Conservation (phyloP, 2,888 invertebrate species). For the Eueremaeus valkanovi region DNA sequence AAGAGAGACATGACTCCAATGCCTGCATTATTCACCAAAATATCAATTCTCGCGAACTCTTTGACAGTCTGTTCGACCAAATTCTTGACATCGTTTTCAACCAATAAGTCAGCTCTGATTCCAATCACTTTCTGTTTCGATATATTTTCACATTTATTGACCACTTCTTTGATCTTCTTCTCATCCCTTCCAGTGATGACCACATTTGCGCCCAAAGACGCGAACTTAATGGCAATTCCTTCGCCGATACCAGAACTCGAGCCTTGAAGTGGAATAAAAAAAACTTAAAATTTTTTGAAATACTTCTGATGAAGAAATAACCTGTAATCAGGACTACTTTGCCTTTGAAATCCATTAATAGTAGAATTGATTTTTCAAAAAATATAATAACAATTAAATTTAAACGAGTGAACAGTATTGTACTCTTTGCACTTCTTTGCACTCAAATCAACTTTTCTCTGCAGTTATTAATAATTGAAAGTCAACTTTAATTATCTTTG, state of each 20-base stretch:
- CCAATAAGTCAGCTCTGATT: background rate
- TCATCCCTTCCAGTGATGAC: constrained; percentile 22
- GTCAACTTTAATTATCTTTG: no score
- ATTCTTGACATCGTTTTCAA: background rate
- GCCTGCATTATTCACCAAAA: constrained; percentile 28
- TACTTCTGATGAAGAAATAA: no score
- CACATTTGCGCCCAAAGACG: background rate
- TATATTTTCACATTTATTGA: background rate
- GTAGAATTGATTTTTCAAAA: no score
- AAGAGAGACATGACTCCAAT: no score
- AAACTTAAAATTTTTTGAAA: no score
- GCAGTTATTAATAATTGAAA: no score
- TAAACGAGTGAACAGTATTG: no score
- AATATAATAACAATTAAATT: no score
- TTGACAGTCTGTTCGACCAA: background rate
- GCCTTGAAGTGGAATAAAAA: background rate
- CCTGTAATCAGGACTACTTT: no score
- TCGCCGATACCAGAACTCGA: constrained; percentile 24
- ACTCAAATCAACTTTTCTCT: no score
- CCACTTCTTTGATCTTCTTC: background rate
- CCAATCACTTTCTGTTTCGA: background rate
- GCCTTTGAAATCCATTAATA: no score
- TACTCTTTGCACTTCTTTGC: no score
- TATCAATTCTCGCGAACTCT: background rate
- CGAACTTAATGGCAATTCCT: background rate